These are phyloP conservation scores for Apomyelois bistriatella DNA, from an alignment of 2,888 invertebrate species.

Conservation along the genomic window DNA sequence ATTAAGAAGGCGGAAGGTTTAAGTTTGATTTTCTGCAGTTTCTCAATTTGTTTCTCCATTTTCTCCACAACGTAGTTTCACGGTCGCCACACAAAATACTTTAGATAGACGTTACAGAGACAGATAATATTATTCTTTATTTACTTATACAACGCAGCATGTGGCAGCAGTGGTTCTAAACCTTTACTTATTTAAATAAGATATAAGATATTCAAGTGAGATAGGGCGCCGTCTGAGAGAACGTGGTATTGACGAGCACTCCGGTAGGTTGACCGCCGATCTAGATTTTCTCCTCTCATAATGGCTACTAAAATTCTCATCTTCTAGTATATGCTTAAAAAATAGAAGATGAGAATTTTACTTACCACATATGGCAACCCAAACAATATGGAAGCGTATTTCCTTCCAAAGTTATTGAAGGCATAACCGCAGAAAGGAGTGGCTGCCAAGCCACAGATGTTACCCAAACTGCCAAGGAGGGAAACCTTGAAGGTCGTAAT, in stretches of 20 bases:
- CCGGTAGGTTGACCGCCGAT: no score
- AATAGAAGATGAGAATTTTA: no score
- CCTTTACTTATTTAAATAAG: background rate
- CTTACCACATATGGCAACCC: constrained; percentile 62
- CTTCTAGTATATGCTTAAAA: no score
- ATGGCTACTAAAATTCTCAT: no score
- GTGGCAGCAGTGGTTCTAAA: constrained; percentile 1
- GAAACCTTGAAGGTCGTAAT: constrained; percentile 56
- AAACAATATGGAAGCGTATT: constrained; percentile 60
- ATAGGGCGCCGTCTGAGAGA: no score
- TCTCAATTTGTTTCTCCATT: constrained; percentile 12
- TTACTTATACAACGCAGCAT: constrained; percentile 14
- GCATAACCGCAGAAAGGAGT: constrained; percentile 59
- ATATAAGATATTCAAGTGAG: no score
- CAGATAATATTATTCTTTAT: constrained; percentile 3
- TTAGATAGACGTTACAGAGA: background rate
- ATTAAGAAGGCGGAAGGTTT: background rate
- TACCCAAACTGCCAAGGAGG: constrained; percentile 58
- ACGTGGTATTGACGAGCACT: no score
- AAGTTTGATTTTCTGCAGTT: constrained; percentile 2
- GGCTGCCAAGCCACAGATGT: constrained; percentile 52
- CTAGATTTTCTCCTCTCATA: no score
- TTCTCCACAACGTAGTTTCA: background rate
- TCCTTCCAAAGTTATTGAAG: constrained; percentile 56
- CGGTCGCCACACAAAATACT: background rate